Percentiles rank a stretch among this genome's conserved stretches.
Conservation (phyloP, 2,888 invertebrate genomes). For the Dichetophora obliterata region DNA sequence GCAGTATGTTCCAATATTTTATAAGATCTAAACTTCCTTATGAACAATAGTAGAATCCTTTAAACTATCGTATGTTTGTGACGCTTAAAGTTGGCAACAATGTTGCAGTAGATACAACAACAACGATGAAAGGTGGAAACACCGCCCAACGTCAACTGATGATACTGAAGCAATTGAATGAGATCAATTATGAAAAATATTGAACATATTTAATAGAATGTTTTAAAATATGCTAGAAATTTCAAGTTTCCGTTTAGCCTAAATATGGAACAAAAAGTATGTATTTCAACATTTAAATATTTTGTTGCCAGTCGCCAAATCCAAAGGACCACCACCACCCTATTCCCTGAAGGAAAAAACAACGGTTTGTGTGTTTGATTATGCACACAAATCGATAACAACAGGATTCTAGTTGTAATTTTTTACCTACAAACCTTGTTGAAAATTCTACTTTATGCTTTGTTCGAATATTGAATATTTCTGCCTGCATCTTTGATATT, state of each 20-base stretch:
- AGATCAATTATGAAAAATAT: background rate
- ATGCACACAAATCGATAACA: slow-evolving; percentile 32
- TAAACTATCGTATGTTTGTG: background rate
- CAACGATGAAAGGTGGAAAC: background rate
- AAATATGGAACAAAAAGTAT: too few species aligned
- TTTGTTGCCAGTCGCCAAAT: too few species aligned
- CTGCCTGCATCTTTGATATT: background rate
- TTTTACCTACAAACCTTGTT: background rate
- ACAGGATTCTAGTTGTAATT: background rate
- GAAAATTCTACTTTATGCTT: background rate
- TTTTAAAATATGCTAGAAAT: background rate
- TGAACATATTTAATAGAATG: background rate
- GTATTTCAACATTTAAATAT: too few species aligned
- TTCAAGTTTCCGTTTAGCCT: too few species aligned
- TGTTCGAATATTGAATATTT: background rate
- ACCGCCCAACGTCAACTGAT: background rate
- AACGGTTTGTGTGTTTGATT: background rate
- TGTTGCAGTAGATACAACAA: background rate
- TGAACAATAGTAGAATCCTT: too few species aligned
- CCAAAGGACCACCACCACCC: too few species aligned
- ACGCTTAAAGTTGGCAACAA: background rate
- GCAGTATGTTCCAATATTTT: background rate
- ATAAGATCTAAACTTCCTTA: too few species aligned
- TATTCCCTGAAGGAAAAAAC: too few species aligned
- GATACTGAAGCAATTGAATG: background rate